Evolutionary conservation across 1,140 invertebrate species (phyloP), one percentile per base, ranked within the genome.

Genomic region (Chrysopa pallens): DNA sequence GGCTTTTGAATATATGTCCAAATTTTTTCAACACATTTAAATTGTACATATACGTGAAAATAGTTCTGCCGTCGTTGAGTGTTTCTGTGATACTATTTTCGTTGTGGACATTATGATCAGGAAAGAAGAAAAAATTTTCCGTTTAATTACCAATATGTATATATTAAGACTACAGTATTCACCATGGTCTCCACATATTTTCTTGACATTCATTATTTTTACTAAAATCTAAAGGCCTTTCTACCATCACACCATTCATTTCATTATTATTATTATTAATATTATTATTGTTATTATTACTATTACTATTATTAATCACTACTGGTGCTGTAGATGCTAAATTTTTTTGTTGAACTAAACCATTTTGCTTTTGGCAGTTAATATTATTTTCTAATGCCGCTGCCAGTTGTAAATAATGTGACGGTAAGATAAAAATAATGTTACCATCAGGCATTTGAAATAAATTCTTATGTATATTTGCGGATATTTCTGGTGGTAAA

Each of bases 331-430:
- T 9, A n/a, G 42, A 29, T 17, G n/a, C 42, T 15, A 52, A 48
- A 23, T 23, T 23, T 23, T 23, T 23, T 23, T 23, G 17, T 5
- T 23, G 17, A 23, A 5, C 17, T 23, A 23, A 23, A 3, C 17
- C 17, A 23, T 23, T 23, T 23, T 23, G 17, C 5, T 23, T 23
- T 23, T 23, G 17, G 17, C 17, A 23, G 27, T 54, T 43, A 17
- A 61, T 39, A 48, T 61, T 61, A 12, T 60, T 57, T 12, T 57
- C 59, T 9, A 61, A 43, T 15, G 58, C 59, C 15, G 52, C 52
- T 1, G 59, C 59, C 11, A 61, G 38, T 43, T 61, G 58, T 5
- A 61, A 46, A 41, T 61, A 61, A 46, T 61, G 59, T 43, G 59
- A 58, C 1, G 59, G 59, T 29, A 61, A 46, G 1, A 61, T 47